Base-by-base conservation (phyloP, 2,888 invertebrate genomes). In the Epinotia demarniana region DNA sequence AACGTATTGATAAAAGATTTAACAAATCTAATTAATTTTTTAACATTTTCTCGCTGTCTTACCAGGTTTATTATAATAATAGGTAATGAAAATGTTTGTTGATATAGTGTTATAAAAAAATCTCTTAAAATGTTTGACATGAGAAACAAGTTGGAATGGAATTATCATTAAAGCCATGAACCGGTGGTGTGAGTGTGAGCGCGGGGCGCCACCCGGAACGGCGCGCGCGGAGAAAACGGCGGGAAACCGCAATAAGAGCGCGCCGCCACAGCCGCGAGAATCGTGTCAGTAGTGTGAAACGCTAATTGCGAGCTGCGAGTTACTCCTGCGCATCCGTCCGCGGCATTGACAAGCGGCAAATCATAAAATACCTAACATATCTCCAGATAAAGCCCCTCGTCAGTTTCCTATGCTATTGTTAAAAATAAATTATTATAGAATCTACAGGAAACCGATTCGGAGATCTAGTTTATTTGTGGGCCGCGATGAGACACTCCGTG, bases 271-370 rank as follows among this genome's bases (percentile, higher is more conserved):
- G 86, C 84, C 88, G 89, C 89, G 91, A 91, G 92, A 94, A 93
- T 92, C 93, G 93, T 94, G 94, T 94, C 93, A 94, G 92, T 93
- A 92, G 94, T 92, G 93, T 92, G 91, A 92, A 92, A 92, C 90
- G 89, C 90, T 93, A 93, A 92, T 93, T 92, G 89, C 91, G 85
- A 84, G 82, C 84, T 83, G 87, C 87, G 85, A 89, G 86, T 88
- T 85, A 87, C 87, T 81, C 77, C 82, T 85, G 85, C 85, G 84
- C 83, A 84, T 83, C 81, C 86, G 83, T 83, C 85, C 88, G 86
- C 85, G 82, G 83, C 83, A 73, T 81, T 85, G 85, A 84, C 82
- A 87, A 90, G 90, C 89, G 88, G 90, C 90, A 86, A 92, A 89
- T 84, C 82, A 80, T 81, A 81, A 86, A 83, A 82, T 78, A 79